Evolutionary conservation across 1,140 invertebrate species (phyloP), one percentile per base, ranked within the genome.

Genomic region (Drosophila littoralis): DNA sequence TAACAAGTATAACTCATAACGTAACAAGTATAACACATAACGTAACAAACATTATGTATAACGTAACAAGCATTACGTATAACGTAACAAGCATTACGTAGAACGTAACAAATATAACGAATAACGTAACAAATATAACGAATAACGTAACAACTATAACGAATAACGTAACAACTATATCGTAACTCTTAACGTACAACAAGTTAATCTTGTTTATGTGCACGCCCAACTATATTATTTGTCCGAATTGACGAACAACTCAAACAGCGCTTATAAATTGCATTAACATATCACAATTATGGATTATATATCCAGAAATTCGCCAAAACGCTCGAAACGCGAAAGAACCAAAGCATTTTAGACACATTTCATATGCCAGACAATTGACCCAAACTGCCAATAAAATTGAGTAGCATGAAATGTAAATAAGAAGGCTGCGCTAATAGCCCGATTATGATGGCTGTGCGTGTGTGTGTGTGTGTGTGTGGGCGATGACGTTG

Each of bases 361-460:
- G 58, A 75, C 75, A 84, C 78, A 72, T 86, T 67, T 79, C 84
- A 76, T 45, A 61, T 50, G 61, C 13, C 79, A 74, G 79, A 83
- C 83, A 86, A 86, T 88, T 88, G 83, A 88, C 83, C 83, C 84
- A 83, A 89, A 83, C 84, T 88, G 83, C 84, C 84, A 88, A 88
- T 88, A 88, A 89, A 89, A 80, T 72, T 88, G 83, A 88, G 80
- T 75, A 80, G 80, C 80, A 84, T 73, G 80, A 89, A 77, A 88
- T 89, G 83, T 88, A 88, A 88, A 88, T 89, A 89, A 83, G 76
- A 89, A 75, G 69, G 68, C 58, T 83, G n/a, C 43, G 70, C 79
- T 88, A 88, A 88, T 88, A 84, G 84, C 67, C 72, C 77, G 84
- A 89, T 88, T 88, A 89, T 89, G 76, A 80, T 43, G 52, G 48